Conservation (phyloP, 2,888 invertebrate species). For the Icerya purchasi region DNA sequence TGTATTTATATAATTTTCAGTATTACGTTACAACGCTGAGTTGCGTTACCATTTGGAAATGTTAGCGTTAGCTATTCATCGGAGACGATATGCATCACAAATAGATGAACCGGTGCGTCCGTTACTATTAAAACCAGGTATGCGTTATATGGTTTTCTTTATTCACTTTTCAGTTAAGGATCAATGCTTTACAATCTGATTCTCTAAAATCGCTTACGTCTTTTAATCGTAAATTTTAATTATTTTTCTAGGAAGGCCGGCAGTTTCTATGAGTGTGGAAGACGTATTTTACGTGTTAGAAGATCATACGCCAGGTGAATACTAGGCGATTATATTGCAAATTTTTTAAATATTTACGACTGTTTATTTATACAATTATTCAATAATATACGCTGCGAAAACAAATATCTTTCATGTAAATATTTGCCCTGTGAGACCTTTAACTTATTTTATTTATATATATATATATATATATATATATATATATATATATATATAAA, state of each 20-base stretch:
- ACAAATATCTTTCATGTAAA: too few relatives aligned
- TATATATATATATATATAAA: too few relatives aligned
- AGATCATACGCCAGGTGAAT: conserved; percentile 11
- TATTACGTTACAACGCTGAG: conserved; percentile 2
- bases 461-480: too few relatives aligned
- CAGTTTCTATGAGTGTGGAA: conserved; percentile 11
- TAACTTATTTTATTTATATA: too few relatives aligned
- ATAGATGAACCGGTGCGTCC: conserved; percentile 6
- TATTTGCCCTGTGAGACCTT: too few relatives aligned
- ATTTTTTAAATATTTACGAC: too few relatives aligned
- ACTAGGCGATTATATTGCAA: too few relatives aligned
- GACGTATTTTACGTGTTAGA: conserved; percentile 11
- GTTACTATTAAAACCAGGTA: conserved; percentile 6
- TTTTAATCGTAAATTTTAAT: too few relatives aligned
- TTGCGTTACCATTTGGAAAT: conserved; percentile 6
- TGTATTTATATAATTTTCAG: conserved; percentile 5
- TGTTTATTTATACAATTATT: too few relatives aligned
- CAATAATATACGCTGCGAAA: too few relatives aligned
- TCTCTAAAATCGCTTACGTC: too few relatives aligned
- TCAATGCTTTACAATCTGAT: neutral
- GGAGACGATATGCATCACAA: neutral
- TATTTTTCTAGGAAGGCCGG: conserved; percentile 3
- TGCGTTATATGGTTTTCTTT: neutral
- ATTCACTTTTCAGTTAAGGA: neutral
- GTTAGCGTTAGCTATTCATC: neutral